Evolutionary conservation across 1,140 invertebrate genomes (phyloP), one percentile per base, ranked within the genome.

Genomic region (Thereuonema tuberculata): DNA sequence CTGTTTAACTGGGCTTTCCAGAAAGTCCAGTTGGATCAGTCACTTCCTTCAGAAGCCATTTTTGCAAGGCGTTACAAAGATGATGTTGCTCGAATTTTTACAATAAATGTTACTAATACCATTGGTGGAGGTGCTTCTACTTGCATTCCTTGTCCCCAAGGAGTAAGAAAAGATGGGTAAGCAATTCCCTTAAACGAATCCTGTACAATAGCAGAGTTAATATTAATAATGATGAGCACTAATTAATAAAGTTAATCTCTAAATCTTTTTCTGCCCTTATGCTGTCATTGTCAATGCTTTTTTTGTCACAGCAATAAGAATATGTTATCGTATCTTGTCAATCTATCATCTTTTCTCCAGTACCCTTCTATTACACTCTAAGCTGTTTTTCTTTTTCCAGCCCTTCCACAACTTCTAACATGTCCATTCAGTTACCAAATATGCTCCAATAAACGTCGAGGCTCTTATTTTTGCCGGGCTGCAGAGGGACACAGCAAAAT

Each of bases 1-100:
- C 74, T 71, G 3, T 77, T 82, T 61, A 79, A 76, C 29, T 78
- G 82, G 76, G 77, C 77, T 24, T 82, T 83, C 68, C 75, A 80
- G 63, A 76, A 76, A 57, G 62, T 74, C n/a, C 65, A 64, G 20
- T 72, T 71, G 65, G 71, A 72, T 43, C 57, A 56, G 50, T 67
- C 60, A n/a, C 61, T 60, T 27, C 52, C 60, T 3, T 53, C 56
- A 17, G 67, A 64, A 21, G 69, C 66, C 54, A 61, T 50, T 15
- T 53, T 66, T 1, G 64, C 54, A 3, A 68, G 70, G 31, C 58
- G 64, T 15, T 66, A 9, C 31, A 46, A 27, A 43, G 68, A 70
- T 47, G 61, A 74, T 53, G 61, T 70, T 29, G 78, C 77, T 21
- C 76, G 74, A 64, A 79, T 84, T 37, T 81, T 75, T 66, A 69